Conservation (phyloP, 2,888 invertebrate genomes). For the Glyphotaelius pellucidus region DNA sequence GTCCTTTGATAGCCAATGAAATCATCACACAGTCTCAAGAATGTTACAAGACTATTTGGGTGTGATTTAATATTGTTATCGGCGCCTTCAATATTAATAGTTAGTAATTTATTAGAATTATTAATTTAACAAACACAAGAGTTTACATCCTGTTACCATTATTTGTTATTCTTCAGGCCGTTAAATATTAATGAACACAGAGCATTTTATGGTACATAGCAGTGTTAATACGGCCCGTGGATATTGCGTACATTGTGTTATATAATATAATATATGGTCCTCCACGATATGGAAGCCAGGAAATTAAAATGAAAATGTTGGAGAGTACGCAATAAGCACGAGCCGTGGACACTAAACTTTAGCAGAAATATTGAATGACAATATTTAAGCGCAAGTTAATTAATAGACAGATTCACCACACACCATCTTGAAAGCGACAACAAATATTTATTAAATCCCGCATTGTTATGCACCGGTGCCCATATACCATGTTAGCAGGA, state of each 20-base stretch:
- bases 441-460: slow-evolving; percentile 51
- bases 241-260: slow-evolving; percentile 12
- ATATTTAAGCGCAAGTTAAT: slow-evolving; percentile 30
- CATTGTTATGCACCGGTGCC: slow-evolving; percentile 41
- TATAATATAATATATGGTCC: no score
- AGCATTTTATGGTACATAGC: slow-evolving; percentile 44
- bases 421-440: slow-evolving; percentile 58
- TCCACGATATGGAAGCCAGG: not conserved
- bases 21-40: not conserved
- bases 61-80: not conserved
- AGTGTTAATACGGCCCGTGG: slow-evolving; percentile 22
- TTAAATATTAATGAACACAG: slow-evolving; percentile 46
- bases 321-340: not conserved
- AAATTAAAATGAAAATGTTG: not conserved
- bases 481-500: slow-evolving; percentile 55
- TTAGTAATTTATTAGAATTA: not conserved
- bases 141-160: slow-evolving; percentile 29
- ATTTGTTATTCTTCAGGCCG: slow-evolving; percentile 48
- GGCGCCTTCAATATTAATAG: not conserved
- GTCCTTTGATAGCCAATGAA: not conserved
- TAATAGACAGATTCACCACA: slow-evolving; percentile 40
- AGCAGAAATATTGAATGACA: slow-evolving; percentile 25
- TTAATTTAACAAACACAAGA: slow-evolving; percentile 19
- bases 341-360: slow-evolving; percentile 20
- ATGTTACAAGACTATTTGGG: not conserved